Evolutionary conservation across 2,888 invertebrate species (phyloP), one percentile per base, ranked within the genome.

Genomic region (Sycophila texana): DNA sequence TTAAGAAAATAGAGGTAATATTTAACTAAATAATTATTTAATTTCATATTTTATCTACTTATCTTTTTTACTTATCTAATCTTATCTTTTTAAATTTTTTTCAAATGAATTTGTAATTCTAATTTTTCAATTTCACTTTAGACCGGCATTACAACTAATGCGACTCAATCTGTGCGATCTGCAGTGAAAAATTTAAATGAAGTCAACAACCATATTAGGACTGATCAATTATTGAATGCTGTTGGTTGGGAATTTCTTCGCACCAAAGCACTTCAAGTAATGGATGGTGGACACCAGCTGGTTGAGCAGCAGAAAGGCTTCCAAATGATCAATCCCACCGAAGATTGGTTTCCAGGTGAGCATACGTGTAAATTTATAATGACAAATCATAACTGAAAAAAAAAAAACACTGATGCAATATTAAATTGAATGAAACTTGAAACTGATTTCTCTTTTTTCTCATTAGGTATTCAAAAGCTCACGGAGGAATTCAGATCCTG

Each of bases 161-260:
- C 98, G 81, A 98, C 98, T 2, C 92, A 93, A 84, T 98, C 98
- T 67, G 93, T 95, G 20, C 94, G 94, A 74, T 95, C 98, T 0
- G 93, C 95, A 16, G 95, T 98, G 76, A 94, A 94, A 84, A 99
- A 98, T 91, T 91, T 99, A 84, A 92, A 91, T 60, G 96, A 97
- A 83, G 92, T 95, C 74, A 94, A 95, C 91, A 93, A 93, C 74
- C 92, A 92, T 71, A 93, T 97, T 26, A 94, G 93, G 18, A 94
- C 95, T 83, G 93, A 95, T 77, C 92, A 93, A 81, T 91, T 98
- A 57, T 92, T 97, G 81, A 94, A 95, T 12, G 95, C 96, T 5
- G 92, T 98, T 79, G 96, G 97, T 49, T 94, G 96, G 92, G 96
- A 96, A 90, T 98, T 94, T 90, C 91, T 98, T 81, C 93, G 96